Conservation (phyloP, 2,113 vertebrate genomes). For the Octodon degus region DNA sequence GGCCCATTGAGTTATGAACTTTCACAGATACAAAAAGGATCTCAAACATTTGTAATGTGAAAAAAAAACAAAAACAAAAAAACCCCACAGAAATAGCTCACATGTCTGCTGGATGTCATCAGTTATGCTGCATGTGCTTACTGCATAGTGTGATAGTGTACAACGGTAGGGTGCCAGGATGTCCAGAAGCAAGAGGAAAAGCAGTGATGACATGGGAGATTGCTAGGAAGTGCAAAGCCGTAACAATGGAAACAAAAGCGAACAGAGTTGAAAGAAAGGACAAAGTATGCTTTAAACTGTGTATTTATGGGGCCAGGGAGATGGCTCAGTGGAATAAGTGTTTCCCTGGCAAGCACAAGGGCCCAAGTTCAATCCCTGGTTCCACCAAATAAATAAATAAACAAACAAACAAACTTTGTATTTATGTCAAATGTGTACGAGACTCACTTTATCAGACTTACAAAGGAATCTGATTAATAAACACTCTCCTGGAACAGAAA, state of each 20-base stretch:
- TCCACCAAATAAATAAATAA: too few relatives aligned
- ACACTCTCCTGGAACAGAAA: not conserved
- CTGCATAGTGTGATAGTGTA: not conserved
- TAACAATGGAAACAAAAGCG: not conserved
- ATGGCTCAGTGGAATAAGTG: too few relatives aligned
- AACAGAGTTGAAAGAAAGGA: not conserved
- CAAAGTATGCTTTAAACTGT: not conserved
- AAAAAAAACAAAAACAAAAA: too few relatives aligned
- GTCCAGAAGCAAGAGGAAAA: not conserved
- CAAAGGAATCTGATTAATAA: not conserved
- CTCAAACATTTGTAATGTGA: not conserved
- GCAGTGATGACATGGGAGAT: not conserved
- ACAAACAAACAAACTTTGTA: not conserved
- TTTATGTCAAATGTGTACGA: not conserved
- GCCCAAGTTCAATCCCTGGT: too few relatives aligned
- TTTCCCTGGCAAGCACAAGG: too few relatives aligned
- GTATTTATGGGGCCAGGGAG: not conserved
- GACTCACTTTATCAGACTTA: not conserved
- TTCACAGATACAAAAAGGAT: not conserved
- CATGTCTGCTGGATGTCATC: not conserved
- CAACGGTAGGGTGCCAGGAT: not conserved
- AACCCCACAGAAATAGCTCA: not conserved
- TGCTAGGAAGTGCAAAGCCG: not conserved
- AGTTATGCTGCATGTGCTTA: not conserved
- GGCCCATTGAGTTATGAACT: not conserved